phyloP scores from a whole-genome alignment of 2,888 invertebrate genomes.

The Lapara coniferarum region DNA sequence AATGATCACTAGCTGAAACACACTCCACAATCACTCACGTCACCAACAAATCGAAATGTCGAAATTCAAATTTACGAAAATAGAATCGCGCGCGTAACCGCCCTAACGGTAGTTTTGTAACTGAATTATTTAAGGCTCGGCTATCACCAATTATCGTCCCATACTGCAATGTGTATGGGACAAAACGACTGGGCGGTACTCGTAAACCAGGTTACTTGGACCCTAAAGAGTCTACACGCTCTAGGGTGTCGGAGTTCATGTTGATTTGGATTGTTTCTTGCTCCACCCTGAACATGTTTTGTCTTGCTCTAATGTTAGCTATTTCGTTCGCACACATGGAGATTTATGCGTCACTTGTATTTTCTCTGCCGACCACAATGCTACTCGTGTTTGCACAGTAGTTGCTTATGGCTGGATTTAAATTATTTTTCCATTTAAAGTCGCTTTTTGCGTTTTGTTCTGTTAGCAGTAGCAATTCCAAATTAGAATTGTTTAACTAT shows the following conservation, averaged over 20 bases:
- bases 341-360: slow-evolving; percentile 55
- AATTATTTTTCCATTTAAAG: slow-evolving; percentile 23
- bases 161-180: slow-evolving; percentile 70
- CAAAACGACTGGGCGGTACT: slow-evolving; percentile 68
- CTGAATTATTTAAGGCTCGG: slow-evolving; percentile 76
- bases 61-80: slow-evolving; percentile 39
- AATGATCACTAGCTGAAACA: slow-evolving; percentile 30
- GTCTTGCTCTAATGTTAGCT: slow-evolving; percentile 46
- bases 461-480: background rate
- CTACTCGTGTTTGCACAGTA: slow-evolving; percentile 24
- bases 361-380: slow-evolving; percentile 42
- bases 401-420: slow-evolving; percentile 22
- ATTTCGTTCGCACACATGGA: slow-evolving; percentile 44
- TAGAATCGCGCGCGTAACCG: slow-evolving; percentile 41
- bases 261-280: slow-evolving; percentile 40
- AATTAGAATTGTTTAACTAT: background rate
- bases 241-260: slow-evolving; percentile 30
- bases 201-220: slow-evolving; percentile 35
- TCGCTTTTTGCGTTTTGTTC: slow-evolving; percentile 17
- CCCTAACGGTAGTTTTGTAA: slow-evolving; percentile 45
- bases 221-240: slow-evolving; percentile 31
- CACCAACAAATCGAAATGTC: slow-evolving; percentile 31
- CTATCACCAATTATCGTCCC: slow-evolving; percentile 70
- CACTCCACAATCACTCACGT: slow-evolving; percentile 31
- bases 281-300: slow-evolving; percentile 54